phyloP scores from a whole-genome alignment of 2,888 invertebrate species.

The Drosophila paranaensis region DNA sequence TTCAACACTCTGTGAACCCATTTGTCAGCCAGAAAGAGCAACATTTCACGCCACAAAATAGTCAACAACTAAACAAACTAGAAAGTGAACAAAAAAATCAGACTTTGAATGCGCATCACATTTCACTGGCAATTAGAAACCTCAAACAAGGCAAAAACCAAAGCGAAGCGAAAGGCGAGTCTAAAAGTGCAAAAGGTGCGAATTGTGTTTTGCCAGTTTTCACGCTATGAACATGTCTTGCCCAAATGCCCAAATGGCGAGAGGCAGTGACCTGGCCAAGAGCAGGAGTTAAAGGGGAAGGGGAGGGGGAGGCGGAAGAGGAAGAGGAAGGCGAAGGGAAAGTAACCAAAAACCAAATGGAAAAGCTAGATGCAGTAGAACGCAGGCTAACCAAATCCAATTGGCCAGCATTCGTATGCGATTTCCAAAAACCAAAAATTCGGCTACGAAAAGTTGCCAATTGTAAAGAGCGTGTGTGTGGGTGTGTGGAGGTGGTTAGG shows the following conservation, averaged over 20 bases:
- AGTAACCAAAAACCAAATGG: constrained; percentile 25
- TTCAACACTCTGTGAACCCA: not conserved
- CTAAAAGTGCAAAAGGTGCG: constrained; percentile 50
- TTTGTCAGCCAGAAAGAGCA: not conserved
- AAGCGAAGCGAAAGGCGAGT: constrained; percentile 27
- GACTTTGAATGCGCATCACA: constrained; percentile 15
- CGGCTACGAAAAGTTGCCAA: constrained; percentile 39
- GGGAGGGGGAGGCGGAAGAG: too few species aligned
- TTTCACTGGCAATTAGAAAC: constrained; percentile 23
- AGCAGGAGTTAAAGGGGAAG: too few species aligned
- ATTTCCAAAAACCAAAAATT: constrained; percentile 67
- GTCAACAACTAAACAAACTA: not conserved
- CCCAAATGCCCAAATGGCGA: not conserved
- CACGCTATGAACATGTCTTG: constrained; percentile 41
- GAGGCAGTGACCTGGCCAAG: not conserved
- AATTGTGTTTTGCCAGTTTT: constrained; percentile 52
- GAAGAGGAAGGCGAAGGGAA: not conserved
- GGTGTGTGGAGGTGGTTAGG: not conserved
- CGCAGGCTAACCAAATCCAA: constrained; percentile 69
- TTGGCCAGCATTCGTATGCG: constrained; percentile 73
- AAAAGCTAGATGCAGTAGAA: constrained; percentile 27
- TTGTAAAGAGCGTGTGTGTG: constrained; percentile 2
- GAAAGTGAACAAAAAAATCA: too few species aligned
- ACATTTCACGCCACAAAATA: not conserved
- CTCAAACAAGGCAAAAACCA: constrained; percentile 2